Evolutionary conservation across 1,140 invertebrate species (phyloP).

Genomic region (Pogonus chalceus): DNA sequence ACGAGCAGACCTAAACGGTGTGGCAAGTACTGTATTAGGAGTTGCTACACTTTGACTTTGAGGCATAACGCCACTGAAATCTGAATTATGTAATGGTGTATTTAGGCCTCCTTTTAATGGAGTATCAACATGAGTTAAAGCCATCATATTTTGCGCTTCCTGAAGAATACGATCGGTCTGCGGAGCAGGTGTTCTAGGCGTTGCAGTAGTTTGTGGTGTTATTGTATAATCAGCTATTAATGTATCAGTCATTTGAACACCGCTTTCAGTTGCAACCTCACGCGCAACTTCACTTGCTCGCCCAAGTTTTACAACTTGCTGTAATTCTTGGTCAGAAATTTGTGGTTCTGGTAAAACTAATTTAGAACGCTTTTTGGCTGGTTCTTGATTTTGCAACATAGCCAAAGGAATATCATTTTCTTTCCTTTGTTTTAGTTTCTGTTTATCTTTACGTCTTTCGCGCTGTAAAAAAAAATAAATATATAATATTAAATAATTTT

Average conservation of each 20-base stretch:
- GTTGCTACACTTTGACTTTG: conserved; percentile 65
- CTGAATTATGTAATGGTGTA: conserved; percentile 79
- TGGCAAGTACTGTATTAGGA: conserved; percentile 89
- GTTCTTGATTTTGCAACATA: conserved; percentile 84
- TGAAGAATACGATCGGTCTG: conserved; percentile 64
- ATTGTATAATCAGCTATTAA: conserved; percentile 87
- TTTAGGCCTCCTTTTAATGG: conserved; percentile 94
- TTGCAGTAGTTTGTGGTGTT: conserved; percentile 63
- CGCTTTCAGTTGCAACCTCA: conserved; percentile 80
- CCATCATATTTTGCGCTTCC: conserved; percentile 98
- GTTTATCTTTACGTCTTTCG: conserved; percentile 81
- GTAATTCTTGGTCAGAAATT: conserved; percentile 86
- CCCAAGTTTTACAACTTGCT: conserved; percentile 94
- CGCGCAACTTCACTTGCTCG: conserved; percentile 88
- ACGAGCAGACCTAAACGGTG: conserved; percentile 68
- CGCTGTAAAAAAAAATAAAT: conserved; percentile 34
- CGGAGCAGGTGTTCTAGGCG: conserved; percentile 78
- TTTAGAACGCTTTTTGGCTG: conserved; percentile 88
- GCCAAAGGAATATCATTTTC: conserved; percentile 92
- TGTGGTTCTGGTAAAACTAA: conserved; percentile 93
- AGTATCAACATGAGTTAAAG: conserved; percentile 92
- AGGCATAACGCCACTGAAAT: conserved; percentile 78
- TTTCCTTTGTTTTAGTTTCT: conserved; percentile 87
- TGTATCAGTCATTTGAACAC: conserved; percentile 70
- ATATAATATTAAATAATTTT: conserved; percentile 9